A percentile compares a stretch with the other conserved stretches of the same genome.
Evolutionary conservation across 2,888 invertebrate species (phyloP).

Genomic region (Limnephilus rhombicus): DNA sequence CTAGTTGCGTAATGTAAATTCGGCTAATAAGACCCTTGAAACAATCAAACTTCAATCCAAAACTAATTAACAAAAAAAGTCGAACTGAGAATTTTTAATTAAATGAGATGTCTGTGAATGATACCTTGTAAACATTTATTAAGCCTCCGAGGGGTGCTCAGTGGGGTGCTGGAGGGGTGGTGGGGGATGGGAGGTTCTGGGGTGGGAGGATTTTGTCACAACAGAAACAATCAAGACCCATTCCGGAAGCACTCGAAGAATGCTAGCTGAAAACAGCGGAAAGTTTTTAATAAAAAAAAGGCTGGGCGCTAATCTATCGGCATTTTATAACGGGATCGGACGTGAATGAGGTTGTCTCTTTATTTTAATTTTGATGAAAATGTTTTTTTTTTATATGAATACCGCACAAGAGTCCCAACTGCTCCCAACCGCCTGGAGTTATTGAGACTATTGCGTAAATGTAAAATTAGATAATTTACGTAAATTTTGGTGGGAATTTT

Average conservation of each 20-base stretch:
- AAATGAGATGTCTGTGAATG: neutral
- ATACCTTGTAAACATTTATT: slow-evolving; percentile 1
- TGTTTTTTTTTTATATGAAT: no score
- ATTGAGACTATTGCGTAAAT: no score
- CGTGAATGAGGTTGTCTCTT: neutral
- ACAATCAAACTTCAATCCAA: neutral
- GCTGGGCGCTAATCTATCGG: slow-evolving; percentile 45
- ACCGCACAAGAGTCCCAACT: no score
- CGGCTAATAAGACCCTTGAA: neutral
- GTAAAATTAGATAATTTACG: no score
- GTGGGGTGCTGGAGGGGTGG: neutral
- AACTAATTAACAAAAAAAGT: neutral
- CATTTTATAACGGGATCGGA: slow-evolving; percentile 39
- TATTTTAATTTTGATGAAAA: no score
- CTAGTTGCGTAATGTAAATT: no score
- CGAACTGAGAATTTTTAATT: neutral
- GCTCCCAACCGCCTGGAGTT: no score
- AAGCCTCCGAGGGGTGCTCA: neutral
- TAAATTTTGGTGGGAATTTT: no score
- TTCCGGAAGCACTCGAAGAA: slow-evolving; percentile 42
- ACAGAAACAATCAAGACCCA: slow-evolving; percentile 25
- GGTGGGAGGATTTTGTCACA: neutral
- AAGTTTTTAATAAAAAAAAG: slow-evolving; percentile 62
- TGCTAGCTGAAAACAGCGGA: slow-evolving; percentile 46
- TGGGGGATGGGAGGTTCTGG: neutral